Conservation (phyloP, 2,888 invertebrate species). For the Lagria hirta region DNA sequence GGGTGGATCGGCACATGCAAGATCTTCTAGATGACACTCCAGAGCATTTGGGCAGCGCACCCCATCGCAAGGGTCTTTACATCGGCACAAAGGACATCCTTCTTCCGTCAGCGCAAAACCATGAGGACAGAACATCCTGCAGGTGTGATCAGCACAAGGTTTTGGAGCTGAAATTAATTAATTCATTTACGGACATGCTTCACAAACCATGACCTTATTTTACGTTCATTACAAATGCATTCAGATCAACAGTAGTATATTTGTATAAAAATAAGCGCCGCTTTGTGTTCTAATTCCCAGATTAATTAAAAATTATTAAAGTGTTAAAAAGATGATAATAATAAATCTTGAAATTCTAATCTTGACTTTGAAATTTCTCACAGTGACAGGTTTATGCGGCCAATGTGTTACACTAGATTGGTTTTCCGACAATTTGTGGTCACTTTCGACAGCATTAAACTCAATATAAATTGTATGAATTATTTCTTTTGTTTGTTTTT, state of each 20-base stretch:
- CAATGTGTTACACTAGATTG: slow-evolving; percentile 9
- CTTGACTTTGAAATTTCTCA: slow-evolving; percentile 13
- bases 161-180: slow-evolving; percentile 57
- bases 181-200: slow-evolving; percentile 15
- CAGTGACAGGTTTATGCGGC: slow-evolving; percentile 12
- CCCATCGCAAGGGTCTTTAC: slow-evolving; percentile 77
- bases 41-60: slow-evolving; percentile 75
- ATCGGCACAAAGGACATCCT: slow-evolving; percentile 79
- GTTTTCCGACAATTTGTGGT: background rate
- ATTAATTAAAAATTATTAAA: slow-evolving; percentile 5
- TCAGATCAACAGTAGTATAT: slow-evolving; percentile 18
- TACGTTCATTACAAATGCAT: slow-evolving; percentile 19
- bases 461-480: too few species aligned
- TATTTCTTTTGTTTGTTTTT: too few species aligned
- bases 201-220: slow-evolving; percentile 21
- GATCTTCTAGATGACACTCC: slow-evolving; percentile 76
- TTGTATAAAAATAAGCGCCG: slow-evolving; percentile 21
- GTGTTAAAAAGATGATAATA: slow-evolving; percentile 9
- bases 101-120: slow-evolving; percentile 71
- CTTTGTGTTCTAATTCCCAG: slow-evolving; percentile 10
- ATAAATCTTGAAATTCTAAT: slow-evolving; percentile 15
- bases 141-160: slow-evolving; percentile 77
- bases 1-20: slow-evolving; percentile 74
- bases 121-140: slow-evolving; percentile 83
- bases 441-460: too few species aligned